A percentile compares a stretch with the other conserved stretches of the same genome.
Evolutionary conservation across 1,140 invertebrate genomes (phyloP).

Genomic region (Drosophila pectinifera): DNA sequence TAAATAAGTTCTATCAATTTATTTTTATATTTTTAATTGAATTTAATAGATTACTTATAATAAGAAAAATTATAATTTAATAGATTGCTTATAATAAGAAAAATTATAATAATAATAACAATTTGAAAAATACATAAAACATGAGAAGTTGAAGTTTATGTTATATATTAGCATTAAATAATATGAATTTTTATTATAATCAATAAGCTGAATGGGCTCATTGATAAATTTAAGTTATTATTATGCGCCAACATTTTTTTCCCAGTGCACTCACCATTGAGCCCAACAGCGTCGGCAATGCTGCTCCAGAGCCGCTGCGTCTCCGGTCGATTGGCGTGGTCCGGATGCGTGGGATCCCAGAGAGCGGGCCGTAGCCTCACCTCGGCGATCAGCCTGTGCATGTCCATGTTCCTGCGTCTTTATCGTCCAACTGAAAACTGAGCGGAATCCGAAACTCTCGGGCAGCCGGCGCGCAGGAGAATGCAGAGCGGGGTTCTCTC

Average conservation of each 20-base stretch:
- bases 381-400: slow-evolving; percentile 74
- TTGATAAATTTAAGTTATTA: too few relatives aligned
- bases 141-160: too few relatives aligned
- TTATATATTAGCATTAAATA: too few relatives aligned
- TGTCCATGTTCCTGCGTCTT: slow-evolving; percentile 76
- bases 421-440: slow-evolving; percentile 62
- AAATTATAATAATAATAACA: too few relatives aligned
- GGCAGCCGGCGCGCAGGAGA: slow-evolving; percentile 32
- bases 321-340: slow-evolving; percentile 65
- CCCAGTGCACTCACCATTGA: slow-evolving; percentile 61
- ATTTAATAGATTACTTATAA: too few relatives aligned
- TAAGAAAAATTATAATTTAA: too few relatives aligned
- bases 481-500: slow-evolving; percentile 6
- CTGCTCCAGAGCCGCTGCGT: slow-evolving; percentile 58
- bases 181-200: too few relatives aligned
- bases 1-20: too few relatives aligned
- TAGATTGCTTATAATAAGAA: too few relatives aligned
- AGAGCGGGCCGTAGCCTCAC: slow-evolving; percentile 66
- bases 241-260: background rate
- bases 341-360: slow-evolving; percentile 66
- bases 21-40: too few relatives aligned
- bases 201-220: too few relatives aligned
- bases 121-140: too few relatives aligned
- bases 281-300: slow-evolving; percentile 51
- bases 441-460: slow-evolving; percentile 35